A percentile compares a stretch with the other conserved stretches of the same genome.
Conservation (phyloP, 2,888 invertebrate genomes). For the Apamea crenata region DNA sequence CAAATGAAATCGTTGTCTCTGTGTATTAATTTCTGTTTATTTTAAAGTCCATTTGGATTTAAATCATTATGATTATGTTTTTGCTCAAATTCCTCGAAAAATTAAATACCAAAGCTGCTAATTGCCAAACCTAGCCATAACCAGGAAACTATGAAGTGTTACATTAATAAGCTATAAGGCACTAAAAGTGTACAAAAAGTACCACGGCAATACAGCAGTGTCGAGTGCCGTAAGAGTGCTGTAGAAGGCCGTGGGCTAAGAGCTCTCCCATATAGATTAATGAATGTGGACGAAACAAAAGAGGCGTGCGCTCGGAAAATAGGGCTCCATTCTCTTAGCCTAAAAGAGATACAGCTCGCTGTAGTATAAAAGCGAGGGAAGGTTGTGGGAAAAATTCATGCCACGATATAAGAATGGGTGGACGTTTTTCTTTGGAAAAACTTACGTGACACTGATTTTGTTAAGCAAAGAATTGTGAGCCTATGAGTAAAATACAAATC, state of each 20-base stretch:
- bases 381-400: constrained; percentile 18
- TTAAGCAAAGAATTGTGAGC: background rate
- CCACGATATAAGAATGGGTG: background rate
- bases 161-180: constrained; percentile 40
- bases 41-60: too few species aligned
- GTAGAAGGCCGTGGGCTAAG: constrained; percentile 46
- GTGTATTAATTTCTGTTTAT: background rate
- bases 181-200: constrained; percentile 42
- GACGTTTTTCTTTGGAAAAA: constrained; percentile 6
- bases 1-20: background rate
- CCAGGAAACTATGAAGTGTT: constrained; percentile 5
- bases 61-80: too few species aligned
- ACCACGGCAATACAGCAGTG: constrained; percentile 6
- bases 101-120: background rate
- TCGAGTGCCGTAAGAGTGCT: constrained; percentile 38
- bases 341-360: constrained; percentile 50
- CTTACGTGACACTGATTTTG: background rate
- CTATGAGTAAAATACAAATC: background rate
- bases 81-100: background rate
- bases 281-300: constrained; percentile 66
- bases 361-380: constrained; percentile 17
- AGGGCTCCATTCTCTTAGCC: constrained; percentile 54
- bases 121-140: background rate
- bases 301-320: constrained; percentile 58
- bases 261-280: constrained; percentile 61